Evolutionary conservation across 2,797 vertebrate genomes (phyloP).

Genomic region (Cynodonichthys magdalenae): DNA sequence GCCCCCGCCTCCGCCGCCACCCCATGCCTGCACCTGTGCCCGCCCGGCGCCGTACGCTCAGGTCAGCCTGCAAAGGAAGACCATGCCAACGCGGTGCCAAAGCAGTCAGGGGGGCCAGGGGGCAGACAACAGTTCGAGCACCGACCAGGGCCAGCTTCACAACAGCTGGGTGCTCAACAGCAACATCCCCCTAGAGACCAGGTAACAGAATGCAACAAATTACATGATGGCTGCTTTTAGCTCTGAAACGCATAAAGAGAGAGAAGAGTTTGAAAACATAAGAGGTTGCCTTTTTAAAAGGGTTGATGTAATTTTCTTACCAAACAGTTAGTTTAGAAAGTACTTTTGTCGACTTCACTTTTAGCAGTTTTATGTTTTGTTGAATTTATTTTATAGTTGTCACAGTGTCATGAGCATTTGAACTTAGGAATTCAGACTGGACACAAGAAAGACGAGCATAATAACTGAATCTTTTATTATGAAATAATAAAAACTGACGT

Average conservation of each 20-base stretch:
- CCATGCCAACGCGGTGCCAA: slow-evolving; percentile 92
- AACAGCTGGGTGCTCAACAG: slow-evolving; percentile 98
- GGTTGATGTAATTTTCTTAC: not conserved
- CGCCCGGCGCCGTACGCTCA: slow-evolving; percentile 87
- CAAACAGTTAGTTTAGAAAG: too few species aligned
- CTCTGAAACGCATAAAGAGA: not conserved
- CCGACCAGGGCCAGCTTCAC: slow-evolving; percentile 86
- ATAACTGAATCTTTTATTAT: too few species aligned
- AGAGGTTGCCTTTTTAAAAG: not conserved
- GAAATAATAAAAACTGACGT: too few species aligned
- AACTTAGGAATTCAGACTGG: too few species aligned
- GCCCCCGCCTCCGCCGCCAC: slow-evolving; percentile 89
- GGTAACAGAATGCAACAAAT: slow-evolving; percentile 73
- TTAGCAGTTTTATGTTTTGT: too few species aligned
- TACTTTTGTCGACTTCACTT: too few species aligned
- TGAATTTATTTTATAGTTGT: too few species aligned
- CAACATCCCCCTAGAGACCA: slow-evolving; percentile 96
- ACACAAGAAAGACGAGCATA: too few species aligned
- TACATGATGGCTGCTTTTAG: not conserved
- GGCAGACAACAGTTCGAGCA: slow-evolving; percentile 73
- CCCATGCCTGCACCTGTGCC: slow-evolving; percentile 92
- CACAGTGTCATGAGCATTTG: too few species aligned
- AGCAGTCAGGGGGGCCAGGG: slow-evolving; percentile 85
- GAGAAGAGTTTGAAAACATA: not conserved
- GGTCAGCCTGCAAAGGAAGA: slow-evolving; percentile 91